Evolutionary conservation across 2,888 invertebrate genomes (phyloP).

Genomic region (Cacoxenus indagator): DNA sequence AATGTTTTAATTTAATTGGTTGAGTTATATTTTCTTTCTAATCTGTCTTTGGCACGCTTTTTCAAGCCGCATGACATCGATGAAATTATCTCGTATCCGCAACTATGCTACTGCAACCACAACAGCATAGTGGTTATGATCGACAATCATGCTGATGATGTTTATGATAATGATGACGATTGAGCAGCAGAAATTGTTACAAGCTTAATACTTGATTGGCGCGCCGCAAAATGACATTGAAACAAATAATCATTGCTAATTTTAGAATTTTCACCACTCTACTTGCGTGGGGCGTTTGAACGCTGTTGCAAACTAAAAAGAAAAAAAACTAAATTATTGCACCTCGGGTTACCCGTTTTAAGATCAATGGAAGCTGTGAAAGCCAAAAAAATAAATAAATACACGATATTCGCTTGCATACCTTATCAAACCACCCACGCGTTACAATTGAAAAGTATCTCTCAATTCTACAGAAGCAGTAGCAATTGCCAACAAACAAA

Average conservation of each 20-base stretch:
- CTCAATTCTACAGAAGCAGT: not conserved
- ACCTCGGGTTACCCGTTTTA: no score
- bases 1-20: not conserved
- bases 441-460: not conserved
- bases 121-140: not conserved
- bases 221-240: not conserved
- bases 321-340: no score
- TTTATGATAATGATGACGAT: not conserved
- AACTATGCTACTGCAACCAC: not conserved
- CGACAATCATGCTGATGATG: not conserved
- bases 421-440: not conserved
- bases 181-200: not conserved
- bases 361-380: no score
- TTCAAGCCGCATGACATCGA: not conserved
- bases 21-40: not conserved
- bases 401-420: no score
- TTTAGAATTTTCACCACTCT: not conserved
- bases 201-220: constrained; percentile 17
- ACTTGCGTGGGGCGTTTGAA: not conserved
- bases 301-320: not conserved
- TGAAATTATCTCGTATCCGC: not conserved
- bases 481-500: not conserved
- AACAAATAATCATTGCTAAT: no score
- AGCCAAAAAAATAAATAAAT: no score
- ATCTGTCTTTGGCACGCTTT: not conserved